Evolutionary conservation across 2,113 vertebrate species (phyloP), one percentile per base, ranked within the genome.

Genomic region (Saiga tatarica): DNA sequence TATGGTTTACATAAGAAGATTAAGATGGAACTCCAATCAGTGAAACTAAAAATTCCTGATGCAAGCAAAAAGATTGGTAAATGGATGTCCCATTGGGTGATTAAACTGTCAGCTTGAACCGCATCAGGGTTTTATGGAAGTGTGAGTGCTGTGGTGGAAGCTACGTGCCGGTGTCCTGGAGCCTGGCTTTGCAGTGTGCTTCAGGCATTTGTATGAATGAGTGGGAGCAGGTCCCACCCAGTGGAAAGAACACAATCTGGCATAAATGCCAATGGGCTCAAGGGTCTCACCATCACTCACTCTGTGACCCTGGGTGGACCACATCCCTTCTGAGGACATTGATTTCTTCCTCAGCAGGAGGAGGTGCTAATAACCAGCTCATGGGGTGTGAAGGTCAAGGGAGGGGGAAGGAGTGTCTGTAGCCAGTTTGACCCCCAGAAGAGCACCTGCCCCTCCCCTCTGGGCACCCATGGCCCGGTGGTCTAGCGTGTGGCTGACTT

Each of bases 191-290:
- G 71, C 26, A 5, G 6, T 1, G 81, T 26, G 3, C 78, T 47
- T 42, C 67, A 7, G 5, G 50, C 1, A 0, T 55, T 5, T 6
- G 42, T 5, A 5, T 2, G 50, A 78, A 53, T 2, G 1, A 6
- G 19, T 14, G 33, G 55, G 97, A 55, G 11, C 25, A 52, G 15
- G 53, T 6, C 23, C 14, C 8, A 0, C 1, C 26, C 11, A 1
- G 39, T 2, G 25, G 45, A 8, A 23, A 84, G 79, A 42, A 10
- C 26, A 6, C 17, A 45, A 45, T 36, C 42, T 15, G 39, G 23
- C 52, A 5, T 1, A 2, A 0, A n/a, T 14, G 11, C 23, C 21
- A 23, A 0, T 2, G 26, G 45, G 4, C 4, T 17, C 30, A 4
- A 2, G 7, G 15, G 7, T 12, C 10, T 9, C 30, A 47, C 16